A percentile compares a stretch with the other conserved stretches of the same genome.
phyloP scores from a whole-genome alignment of 2,797 vertebrate genomes.

The Neopelma chrysocephalum region DNA sequence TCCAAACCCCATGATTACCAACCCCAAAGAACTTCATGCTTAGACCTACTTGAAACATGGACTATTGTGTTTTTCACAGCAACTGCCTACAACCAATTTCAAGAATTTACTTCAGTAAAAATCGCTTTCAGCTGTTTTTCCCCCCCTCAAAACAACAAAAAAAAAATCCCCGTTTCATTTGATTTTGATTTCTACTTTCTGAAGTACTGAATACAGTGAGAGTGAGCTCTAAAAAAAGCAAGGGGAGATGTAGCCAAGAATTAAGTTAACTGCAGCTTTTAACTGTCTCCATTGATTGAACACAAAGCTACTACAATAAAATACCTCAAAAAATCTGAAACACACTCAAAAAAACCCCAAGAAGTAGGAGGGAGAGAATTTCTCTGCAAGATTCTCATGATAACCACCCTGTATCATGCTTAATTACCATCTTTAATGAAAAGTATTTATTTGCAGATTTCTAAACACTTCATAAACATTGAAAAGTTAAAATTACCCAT shows the following conservation, averaged over 20 bases:
- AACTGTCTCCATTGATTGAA: not conserved
- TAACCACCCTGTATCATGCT: not conserved
- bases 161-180: not conserved
- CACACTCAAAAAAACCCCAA: not conserved
- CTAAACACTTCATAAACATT: not conserved
- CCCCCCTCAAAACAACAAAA: not conserved
- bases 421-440: not conserved
- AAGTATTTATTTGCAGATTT: not conserved
- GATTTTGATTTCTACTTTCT: not conserved
- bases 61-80: not conserved
- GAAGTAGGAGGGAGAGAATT: not conserved
- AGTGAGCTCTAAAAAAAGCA: not conserved
- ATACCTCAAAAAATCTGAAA: not conserved
- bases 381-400: not conserved
- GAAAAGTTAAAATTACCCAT: not conserved
- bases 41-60: not conserved
- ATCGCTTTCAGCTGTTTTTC: rapidly evolving
- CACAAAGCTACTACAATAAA: not conserved
- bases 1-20: not conserved
- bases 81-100: not conserved
- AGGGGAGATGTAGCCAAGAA: not conserved
- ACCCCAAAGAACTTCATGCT: not conserved
- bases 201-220: not conserved
- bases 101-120: not conserved
- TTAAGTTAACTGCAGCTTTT: not conserved